Percentiles rank a stretch among this genome's conserved stretches.
phyloP scores from a whole-genome alignment of 1,140 invertebrate genomes.

The Rhyzopertha dominica region DNA sequence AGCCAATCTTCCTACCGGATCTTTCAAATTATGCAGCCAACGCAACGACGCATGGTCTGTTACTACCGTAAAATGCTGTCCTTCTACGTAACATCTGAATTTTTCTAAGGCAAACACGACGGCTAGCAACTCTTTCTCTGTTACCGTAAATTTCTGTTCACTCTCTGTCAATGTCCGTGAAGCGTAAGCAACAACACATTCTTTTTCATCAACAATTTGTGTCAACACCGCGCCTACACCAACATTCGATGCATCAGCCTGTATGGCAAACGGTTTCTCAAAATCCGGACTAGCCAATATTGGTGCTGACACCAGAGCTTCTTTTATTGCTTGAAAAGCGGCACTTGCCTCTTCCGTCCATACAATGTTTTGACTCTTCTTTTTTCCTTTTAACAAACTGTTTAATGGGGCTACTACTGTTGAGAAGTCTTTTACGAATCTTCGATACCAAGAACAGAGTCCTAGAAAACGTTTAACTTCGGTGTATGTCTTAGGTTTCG shows the following conservation, averaged over 20 bases:
- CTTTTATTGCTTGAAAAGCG: too few relatives aligned
- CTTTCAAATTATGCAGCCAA: conserved; percentile 45
- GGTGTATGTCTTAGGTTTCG: too few relatives aligned
- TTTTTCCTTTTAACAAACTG: too few relatives aligned
- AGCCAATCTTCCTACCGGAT: conserved; percentile 41
- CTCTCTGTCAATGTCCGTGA: conserved; percentile 29
- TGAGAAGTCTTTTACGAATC: too few relatives aligned
- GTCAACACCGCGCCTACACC: not conserved
- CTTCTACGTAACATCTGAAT: conserved; percentile 41
- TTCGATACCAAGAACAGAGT: too few relatives aligned
- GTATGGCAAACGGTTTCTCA: not conserved
- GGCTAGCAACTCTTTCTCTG: conserved; percentile 46
- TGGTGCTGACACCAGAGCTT: too few relatives aligned
- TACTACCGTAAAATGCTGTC: conserved; percentile 42
- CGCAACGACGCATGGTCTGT: conserved; percentile 47
- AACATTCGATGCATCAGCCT: not conserved
- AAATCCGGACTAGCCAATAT: conserved; percentile 7
- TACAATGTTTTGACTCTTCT: too few relatives aligned
- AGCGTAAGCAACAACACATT: conserved; percentile 20
- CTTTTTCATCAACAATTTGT: not conserved
- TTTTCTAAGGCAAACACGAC: conserved; percentile 42
- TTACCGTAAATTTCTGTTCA: conserved; percentile 40
- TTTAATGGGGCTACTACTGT: too few relatives aligned
- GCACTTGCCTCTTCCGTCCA: too few relatives aligned
- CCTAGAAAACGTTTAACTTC: too few relatives aligned